These are phyloP conservation scores for Morpho deidamia DNA, from an alignment of 2,888 invertebrate genomes.

Conservation along the genomic window DNA sequence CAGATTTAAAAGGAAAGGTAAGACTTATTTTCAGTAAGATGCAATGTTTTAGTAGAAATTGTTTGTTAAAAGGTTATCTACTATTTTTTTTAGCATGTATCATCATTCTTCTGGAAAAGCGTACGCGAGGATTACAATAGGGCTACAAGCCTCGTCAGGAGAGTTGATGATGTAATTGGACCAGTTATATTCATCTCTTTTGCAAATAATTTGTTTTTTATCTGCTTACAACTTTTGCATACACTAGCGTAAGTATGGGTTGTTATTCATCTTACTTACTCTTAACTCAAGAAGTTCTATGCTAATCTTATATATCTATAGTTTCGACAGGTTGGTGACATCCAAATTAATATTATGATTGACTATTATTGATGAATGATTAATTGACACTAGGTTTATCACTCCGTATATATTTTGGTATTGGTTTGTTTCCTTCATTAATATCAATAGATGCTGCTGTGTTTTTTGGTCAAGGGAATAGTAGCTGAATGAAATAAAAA, in stretches of 20 bases:
- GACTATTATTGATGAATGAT: no score
- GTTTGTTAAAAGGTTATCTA: neutral
- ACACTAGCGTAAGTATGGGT: conserved; percentile 76
- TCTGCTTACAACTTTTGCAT: conserved; percentile 83
- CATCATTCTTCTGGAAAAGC: conserved; percentile 48
- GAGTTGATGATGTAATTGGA: conserved; percentile 79
- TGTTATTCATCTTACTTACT: no score
- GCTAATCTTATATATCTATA: no score
- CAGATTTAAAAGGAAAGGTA: conserved; percentile 45
- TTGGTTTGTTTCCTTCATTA: no score
- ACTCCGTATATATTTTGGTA: no score
- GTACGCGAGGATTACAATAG: conserved; percentile 80
- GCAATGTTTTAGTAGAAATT: neutral
- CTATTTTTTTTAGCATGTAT: conserved; percentile 20
- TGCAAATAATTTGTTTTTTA: conserved; percentile 83
- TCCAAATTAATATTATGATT: no score
- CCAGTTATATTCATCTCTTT: conserved; percentile 82
- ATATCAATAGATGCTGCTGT: no score
- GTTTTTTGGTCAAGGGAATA: no score
- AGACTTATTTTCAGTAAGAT: neutral
- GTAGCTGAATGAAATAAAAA: no score
- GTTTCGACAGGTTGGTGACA: no score
- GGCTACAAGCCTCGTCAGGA: conserved; percentile 73
- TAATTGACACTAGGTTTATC: no score
- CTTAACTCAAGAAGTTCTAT: no score